Conservation (phyloP, 2,888 invertebrate genomes). For the Andrena hattorfiana region DNA sequence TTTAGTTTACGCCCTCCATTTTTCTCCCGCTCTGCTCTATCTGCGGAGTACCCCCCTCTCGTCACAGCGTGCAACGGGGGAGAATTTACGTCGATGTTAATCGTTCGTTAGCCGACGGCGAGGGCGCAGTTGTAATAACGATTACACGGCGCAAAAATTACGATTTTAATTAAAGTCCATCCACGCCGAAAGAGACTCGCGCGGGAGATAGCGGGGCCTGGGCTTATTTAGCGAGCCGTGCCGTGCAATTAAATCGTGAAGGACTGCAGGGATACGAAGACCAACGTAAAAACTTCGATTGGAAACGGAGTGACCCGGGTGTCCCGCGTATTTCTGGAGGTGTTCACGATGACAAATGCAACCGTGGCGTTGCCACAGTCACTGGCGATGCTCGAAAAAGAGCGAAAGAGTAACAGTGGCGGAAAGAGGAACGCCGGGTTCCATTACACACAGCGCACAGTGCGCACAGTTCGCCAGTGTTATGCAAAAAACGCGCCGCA, state of each 20-base stretch:
- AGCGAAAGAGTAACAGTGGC: background rate
- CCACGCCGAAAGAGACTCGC: conserved; percentile 29
- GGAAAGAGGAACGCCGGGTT: conserved; percentile 7
- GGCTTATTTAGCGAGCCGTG: conserved; percentile 33
- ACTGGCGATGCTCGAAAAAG: conserved; percentile 11
- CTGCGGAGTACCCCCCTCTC: background rate
- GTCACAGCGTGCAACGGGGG: background rate
- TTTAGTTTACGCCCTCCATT: conserved; percentile 12
- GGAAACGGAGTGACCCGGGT: conserved; percentile 1
- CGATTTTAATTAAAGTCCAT: conserved; percentile 55
- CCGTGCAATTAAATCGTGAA: conserved; percentile 41
- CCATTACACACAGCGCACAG: conserved; percentile 33
- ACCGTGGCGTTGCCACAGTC: background rate
- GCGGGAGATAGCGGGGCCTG: conserved; percentile 28
- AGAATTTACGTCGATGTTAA: conserved; percentile 36
- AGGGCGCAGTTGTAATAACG: conserved; percentile 26
- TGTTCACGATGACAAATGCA: background rate
- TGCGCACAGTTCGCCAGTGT: conserved; percentile 29
- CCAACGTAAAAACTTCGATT: conserved; percentile 13
- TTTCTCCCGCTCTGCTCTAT: background rate
- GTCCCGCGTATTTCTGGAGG: background rate
- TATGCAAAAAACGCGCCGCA: conserved; percentile 52
- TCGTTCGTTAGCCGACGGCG: conserved; percentile 25
- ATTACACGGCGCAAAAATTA: conserved; percentile 52
- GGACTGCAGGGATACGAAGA: background rate